Evolutionary conservation across 1,140 invertebrate genomes (phyloP).

Genomic region (Habropoda laboriosa): DNA sequence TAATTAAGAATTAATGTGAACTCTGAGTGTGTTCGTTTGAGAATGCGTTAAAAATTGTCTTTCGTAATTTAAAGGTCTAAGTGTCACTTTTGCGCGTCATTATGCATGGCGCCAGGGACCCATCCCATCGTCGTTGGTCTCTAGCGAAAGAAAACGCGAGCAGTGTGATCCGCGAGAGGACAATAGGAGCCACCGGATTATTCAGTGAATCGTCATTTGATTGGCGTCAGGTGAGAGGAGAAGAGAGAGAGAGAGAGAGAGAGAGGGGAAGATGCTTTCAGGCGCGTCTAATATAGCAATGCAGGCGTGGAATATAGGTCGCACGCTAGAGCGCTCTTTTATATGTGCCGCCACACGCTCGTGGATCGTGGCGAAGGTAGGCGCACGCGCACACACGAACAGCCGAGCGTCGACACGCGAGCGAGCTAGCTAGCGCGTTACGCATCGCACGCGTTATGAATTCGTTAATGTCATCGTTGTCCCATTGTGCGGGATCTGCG

Average conservation of each 20-base stretch:
- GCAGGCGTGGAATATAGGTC: constrained; percentile 73
- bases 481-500: not conserved
- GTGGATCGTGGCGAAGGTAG: constrained; percentile 35
- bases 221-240: constrained; percentile 44
- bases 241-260: too few relatives aligned
- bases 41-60: too few relatives aligned
- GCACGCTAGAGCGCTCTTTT: constrained; percentile 66
- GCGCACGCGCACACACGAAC: constrained; percentile 35
- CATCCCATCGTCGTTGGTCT: not conserved
- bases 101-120: not conserved
- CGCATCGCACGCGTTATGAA: constrained; percentile 46
- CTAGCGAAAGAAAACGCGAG: not conserved
- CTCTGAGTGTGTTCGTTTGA: too few relatives aligned
- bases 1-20: too few relatives aligned
- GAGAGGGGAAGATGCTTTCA: constrained; percentile 15
- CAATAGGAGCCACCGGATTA: constrained; percentile 18
- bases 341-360: constrained; percentile 59
- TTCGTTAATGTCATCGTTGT: constrained; percentile 29
- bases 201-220: constrained; percentile 39
- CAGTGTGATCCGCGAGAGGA: not conserved
- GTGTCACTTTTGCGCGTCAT: not conserved
- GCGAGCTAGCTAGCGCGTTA: constrained; percentile 39
- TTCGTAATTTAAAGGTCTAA: not conserved
- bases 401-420: constrained; percentile 25
- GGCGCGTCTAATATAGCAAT: constrained; percentile 70